These are phyloP conservation scores for Caenorhabditis uteleia DNA, from an alignment of 2,888 invertebrate species.

Conservation along the genomic window DNA sequence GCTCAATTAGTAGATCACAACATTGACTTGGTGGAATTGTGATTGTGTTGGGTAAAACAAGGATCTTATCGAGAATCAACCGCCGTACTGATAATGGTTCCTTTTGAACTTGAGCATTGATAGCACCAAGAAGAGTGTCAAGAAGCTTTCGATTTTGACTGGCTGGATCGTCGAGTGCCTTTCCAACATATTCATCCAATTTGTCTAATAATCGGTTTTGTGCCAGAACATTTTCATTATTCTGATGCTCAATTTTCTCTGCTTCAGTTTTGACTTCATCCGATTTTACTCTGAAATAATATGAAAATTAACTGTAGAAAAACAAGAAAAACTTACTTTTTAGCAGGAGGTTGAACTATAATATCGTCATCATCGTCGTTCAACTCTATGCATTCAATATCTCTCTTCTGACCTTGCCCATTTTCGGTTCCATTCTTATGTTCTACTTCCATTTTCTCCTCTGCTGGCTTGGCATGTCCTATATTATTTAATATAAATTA, in stretches of 20 bases:
- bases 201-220: constrained; percentile 56
- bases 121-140: constrained; percentile 63
- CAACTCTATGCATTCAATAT: constrained; percentile 51
- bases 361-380: constrained; percentile 40
- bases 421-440: neutral
- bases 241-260: constrained; percentile 2
- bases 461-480: too few relatives aligned
- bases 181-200: constrained; percentile 54
- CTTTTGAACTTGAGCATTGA: constrained; percentile 64
- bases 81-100: constrained; percentile 64
- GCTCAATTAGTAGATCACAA: constrained; percentile 66
- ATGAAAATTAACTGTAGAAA: neutral
- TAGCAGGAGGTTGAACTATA: constrained; percentile 18
- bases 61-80: constrained; percentile 65
- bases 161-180: too few relatives aligned
- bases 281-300: neutral
- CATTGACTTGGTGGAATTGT: constrained; percentile 66
- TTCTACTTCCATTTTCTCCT: neutral
- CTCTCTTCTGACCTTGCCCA: constrained; percentile 18
- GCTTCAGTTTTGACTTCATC: constrained; percentile 16
- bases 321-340: constrained; percentile 6
- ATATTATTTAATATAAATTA: too few relatives aligned
- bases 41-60: constrained; percentile 68
- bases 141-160: constrained; percentile 62
- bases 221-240: constrained; percentile 46